phyloP scores from a whole-genome alignment of 2,113 vertebrate species.

The Microtus montanus region DNA sequence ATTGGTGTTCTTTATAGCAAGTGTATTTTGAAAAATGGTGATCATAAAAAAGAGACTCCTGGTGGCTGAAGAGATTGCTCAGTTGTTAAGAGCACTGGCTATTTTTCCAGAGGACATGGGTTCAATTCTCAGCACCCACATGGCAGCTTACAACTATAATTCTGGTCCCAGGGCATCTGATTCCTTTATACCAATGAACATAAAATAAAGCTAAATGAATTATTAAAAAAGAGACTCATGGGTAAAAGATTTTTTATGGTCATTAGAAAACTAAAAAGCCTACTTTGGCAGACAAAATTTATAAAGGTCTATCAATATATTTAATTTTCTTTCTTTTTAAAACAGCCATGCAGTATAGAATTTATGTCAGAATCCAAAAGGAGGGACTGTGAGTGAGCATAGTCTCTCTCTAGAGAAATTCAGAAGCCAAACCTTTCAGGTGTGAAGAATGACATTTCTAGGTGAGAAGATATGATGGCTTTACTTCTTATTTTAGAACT shows the following conservation, averaged over 20 bases:
- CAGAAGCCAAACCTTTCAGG: not conserved
- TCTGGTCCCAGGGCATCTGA: not conserved
- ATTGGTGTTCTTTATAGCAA: not conserved
- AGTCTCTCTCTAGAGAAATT: not conserved
- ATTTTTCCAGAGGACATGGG: not conserved
- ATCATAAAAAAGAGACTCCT: not conserved
- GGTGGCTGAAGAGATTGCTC: not conserved
- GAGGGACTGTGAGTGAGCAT: not conserved
- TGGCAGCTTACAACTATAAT: not conserved
- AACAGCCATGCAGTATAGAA: not conserved
- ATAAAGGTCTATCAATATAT: not conserved
- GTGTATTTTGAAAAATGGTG: not conserved
- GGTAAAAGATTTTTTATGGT: not conserved
- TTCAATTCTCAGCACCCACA: not conserved
- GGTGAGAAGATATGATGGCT: not conserved
- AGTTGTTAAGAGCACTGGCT: not conserved
- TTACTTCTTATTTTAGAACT: not conserved
- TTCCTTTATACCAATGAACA: not conserved
- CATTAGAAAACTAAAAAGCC: not conserved
- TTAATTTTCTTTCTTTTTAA: slow-evolving; percentile 9
- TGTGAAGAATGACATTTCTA: not conserved
- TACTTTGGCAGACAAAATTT: not conserved
- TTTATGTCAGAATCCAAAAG: not conserved
- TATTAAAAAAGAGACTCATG: not conserved
- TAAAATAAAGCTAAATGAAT: not conserved